Conservation (phyloP, 1,140 invertebrate species). For the Diachasma alloeum region DNA sequence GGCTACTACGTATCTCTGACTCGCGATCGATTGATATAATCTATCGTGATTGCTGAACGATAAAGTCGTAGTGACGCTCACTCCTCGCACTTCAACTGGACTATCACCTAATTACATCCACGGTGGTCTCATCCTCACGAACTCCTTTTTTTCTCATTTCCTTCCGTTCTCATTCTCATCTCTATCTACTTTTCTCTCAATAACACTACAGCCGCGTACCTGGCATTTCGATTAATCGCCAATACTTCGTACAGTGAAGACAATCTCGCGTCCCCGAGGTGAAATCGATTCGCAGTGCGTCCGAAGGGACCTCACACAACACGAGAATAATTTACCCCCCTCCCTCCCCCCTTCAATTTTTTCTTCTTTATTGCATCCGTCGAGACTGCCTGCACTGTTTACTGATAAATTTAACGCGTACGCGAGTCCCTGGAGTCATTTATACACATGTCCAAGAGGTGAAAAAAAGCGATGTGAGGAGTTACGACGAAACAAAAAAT, state of each 20-base stretch:
- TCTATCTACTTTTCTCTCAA: not conserved
- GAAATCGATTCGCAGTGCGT: not conserved
- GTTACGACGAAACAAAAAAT: not conserved
- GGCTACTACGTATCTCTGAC: not conserved
- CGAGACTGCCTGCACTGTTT: not conserved
- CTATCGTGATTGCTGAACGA: conserved; percentile 18
- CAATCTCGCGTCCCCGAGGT: not conserved
- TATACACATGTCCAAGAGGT: not conserved
- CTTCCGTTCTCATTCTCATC: not conserved
- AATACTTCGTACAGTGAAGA: not conserved
- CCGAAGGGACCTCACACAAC: not conserved
- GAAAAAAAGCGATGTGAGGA: not conserved
- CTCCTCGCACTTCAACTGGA: conserved; percentile 1
- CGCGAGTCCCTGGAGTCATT: not conserved
- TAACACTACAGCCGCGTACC: not conserved
- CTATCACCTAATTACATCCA: conserved; percentile 19
- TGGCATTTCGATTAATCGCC: conserved; percentile 20
- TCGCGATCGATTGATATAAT: conserved; percentile 21
- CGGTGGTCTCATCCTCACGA: not conserved
- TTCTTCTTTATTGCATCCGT: not conserved
- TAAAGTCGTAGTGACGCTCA: conserved; percentile 3
- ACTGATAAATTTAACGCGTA: not conserved
- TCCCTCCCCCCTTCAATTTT: not conserved
- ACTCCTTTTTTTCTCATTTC: not conserved
- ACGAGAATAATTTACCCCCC: not conserved